Evolutionary conservation across 2,888 invertebrate species (phyloP).

Genomic region (Parnassius apollo): DNA sequence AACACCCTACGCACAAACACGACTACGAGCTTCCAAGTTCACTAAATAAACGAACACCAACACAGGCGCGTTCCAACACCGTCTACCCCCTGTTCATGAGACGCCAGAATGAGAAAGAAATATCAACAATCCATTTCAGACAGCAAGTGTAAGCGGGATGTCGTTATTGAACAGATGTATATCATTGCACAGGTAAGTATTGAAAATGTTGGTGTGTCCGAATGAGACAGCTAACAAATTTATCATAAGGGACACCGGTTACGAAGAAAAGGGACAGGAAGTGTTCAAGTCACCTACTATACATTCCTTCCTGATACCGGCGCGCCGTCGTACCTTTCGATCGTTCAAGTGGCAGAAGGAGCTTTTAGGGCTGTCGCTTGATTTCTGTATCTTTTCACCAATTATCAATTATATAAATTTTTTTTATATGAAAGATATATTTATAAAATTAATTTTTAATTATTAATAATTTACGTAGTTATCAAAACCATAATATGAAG

Average conservation of each 20-base stretch:
- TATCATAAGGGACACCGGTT: conserved; percentile 74
- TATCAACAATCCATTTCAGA: conserved; percentile 74
- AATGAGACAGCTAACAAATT: conserved; percentile 71
- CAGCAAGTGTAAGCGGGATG: conserved; percentile 58
- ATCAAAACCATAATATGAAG: no score
- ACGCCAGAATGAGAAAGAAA: conserved; percentile 65
- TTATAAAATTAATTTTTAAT: no score
- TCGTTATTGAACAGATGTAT: conserved; percentile 76
- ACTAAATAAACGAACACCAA: conserved; percentile 81
- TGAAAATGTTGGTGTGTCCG: conserved; percentile 76
- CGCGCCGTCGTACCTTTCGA: conserved; percentile 78
- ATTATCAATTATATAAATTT: background rate
- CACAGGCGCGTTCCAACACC: conserved; percentile 72
- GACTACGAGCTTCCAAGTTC: conserved; percentile 78
- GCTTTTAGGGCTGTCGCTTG: conserved; percentile 75
- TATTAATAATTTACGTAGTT: no score
- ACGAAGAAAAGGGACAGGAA: conserved; percentile 70
- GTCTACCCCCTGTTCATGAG: conserved; percentile 79
- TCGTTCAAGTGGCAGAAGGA: conserved; percentile 82
- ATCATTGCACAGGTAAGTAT: conserved; percentile 81
- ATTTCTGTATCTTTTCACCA: conserved; percentile 36
- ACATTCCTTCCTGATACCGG: conserved; percentile 81
- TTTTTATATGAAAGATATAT: no score
- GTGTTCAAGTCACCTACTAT: conserved; percentile 79
- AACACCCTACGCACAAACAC: conserved; percentile 80